Conservation (phyloP, 2,113 vertebrate genomes). For the Spheniscus mendiculus region DNA sequence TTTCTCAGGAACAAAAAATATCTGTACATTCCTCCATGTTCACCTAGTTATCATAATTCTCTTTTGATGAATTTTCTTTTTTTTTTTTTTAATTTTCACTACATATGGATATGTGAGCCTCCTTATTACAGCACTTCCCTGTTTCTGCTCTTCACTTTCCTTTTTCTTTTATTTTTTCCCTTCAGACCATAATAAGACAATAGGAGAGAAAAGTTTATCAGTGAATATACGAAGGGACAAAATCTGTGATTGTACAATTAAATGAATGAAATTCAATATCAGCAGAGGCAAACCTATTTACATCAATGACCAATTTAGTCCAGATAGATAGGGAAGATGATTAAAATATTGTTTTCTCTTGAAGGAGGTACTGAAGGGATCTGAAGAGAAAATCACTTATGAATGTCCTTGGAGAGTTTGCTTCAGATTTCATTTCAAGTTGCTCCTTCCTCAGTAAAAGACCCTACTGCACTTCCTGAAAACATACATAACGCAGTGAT, state of each 20-base stretch:
- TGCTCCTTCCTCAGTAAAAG: neutral
- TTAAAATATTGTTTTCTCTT: neutral
- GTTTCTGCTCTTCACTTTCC: neutral
- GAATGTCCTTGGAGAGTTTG: neutral
- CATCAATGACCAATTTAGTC: neutral
- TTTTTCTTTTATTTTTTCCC: neutral
- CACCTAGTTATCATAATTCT: neutral
- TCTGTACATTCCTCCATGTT: neutral
- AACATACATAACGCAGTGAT: neutral
- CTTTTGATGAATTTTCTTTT: neutral
- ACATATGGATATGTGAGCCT: neutral
- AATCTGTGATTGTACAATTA: neutral
- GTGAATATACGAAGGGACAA: fast-evolving
- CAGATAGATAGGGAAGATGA: neutral
- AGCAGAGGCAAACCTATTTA: neutral
- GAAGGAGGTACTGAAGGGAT: neutral
- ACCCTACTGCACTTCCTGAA: fast-evolving
- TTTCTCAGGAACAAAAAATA: neutral
- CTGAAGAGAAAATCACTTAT: neutral
- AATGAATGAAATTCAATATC: neutral
- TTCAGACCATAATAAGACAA: neutral
- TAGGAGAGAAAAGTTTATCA: neutral
- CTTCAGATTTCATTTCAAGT: neutral
- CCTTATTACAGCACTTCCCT: neutral
- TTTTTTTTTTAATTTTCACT: neutral